phyloP scores from a whole-genome alignment of 2,113 vertebrate species.

The Microcebus jonahi region DNA sequence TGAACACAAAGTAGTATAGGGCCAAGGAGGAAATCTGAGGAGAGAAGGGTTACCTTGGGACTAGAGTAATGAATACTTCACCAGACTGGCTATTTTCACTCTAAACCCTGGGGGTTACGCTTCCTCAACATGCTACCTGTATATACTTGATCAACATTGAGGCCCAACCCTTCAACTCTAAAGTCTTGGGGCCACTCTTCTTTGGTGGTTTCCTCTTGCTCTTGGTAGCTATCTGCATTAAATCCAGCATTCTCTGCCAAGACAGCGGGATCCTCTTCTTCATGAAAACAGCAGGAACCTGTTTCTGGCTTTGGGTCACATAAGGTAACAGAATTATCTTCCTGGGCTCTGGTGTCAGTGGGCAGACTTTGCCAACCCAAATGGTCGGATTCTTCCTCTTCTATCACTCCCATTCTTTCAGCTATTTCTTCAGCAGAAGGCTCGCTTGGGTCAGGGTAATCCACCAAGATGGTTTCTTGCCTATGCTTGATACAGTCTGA shows the following conservation, averaged over 20 bases:
- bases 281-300: slow-evolving; percentile 79
- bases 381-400: slow-evolving; percentile 79
- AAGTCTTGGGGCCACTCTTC: slow-evolving; percentile 72
- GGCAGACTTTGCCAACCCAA: slow-evolving; percentile 68
- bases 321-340: slow-evolving; percentile 42
- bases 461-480: slow-evolving; percentile 85
- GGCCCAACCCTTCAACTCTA: slow-evolving; percentile 39
- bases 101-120: slow-evolving; percentile 82
- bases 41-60: slow-evolving; percentile 18
- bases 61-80: slow-evolving; percentile 21
- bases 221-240: slow-evolving; percentile 81
- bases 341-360: slow-evolving; percentile 40
- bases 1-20: slow-evolving; percentile 50
- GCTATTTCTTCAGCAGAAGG: slow-evolving; percentile 94
- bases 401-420: slow-evolving; percentile 90
- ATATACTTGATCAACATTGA: slow-evolving; percentile 33
- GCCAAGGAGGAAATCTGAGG: slow-evolving; percentile 38
- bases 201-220: slow-evolving; percentile 84
- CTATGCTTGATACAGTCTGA: slow-evolving; percentile 73
- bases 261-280: slow-evolving; percentile 87
- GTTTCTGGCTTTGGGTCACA: slow-evolving; percentile 83
- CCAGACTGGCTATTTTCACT: slow-evolving; percentile 51
- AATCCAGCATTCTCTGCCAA: slow-evolving; percentile 91
- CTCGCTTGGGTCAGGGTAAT: slow-evolving; percentile 82
- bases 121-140: slow-evolving; percentile 84